Evolutionary conservation across 2,113 vertebrate genomes (phyloP).

Genomic region (Callionymus lyra): DNA sequence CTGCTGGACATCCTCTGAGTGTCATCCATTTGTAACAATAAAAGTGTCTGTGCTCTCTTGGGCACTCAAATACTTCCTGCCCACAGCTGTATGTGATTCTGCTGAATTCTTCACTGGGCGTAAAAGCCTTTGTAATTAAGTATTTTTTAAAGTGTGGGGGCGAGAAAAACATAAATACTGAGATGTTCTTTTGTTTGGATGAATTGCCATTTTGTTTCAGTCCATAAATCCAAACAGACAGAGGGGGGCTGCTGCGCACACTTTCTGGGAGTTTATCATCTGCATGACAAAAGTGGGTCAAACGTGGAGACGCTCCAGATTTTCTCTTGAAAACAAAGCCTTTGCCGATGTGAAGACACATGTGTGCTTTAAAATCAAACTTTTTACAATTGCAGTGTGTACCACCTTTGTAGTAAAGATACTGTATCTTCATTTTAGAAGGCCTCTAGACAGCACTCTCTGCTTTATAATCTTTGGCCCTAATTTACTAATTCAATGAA

Average conservation of each 20-base stretch:
- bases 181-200: too few relatives aligned
- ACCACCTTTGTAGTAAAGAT: too few relatives aligned
- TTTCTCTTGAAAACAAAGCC: constrained; percentile 26
- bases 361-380: constrained; percentile 1
- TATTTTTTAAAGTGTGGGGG: too few relatives aligned
- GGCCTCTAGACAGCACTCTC: too few relatives aligned
- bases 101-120: constrained; percentile 6
- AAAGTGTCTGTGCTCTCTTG: constrained; percentile 6
- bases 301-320: constrained; percentile 17
- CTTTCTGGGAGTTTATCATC: constrained; percentile 33
- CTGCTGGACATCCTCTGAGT: background rate
- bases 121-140: too few relatives aligned
- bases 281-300: constrained; percentile 39
- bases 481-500: too few relatives aligned
- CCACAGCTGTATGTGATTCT: constrained; percentile 4
- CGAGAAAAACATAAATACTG: too few relatives aligned
- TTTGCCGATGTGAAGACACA: constrained; percentile 6
- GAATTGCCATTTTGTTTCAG: constrained; percentile 11
- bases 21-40: too few relatives aligned
- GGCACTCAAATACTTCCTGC: constrained; percentile 12
- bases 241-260: constrained; percentile 10
- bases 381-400: too few relatives aligned
- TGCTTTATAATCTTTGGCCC: too few relatives aligned
- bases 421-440: too few relatives aligned
- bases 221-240: constrained; percentile 14